Conservation (phyloP, 2,888 invertebrate genomes). For the Synanthedon vespiformis region DNA sequence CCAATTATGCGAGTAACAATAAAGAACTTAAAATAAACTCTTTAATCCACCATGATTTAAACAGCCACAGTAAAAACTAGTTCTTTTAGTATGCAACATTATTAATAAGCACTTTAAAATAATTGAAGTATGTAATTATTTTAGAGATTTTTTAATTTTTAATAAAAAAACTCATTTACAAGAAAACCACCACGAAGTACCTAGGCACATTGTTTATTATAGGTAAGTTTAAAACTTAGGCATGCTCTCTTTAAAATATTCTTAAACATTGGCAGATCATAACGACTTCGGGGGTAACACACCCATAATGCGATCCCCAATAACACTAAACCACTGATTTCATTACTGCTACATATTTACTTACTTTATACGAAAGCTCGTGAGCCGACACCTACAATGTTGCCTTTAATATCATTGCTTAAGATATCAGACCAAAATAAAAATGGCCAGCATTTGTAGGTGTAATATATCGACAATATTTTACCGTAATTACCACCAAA, state of each 20-base stretch:
- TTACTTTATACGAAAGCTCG: constrained; percentile 24
- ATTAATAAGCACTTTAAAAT: no score
- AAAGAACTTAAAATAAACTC: no score
- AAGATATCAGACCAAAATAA: constrained; percentile 38
- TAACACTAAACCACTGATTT: constrained; percentile 52
- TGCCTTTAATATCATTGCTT: constrained; percentile 35
- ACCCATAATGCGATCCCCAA: constrained; percentile 26
- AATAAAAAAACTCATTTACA: background rate
- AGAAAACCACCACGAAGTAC: background rate
- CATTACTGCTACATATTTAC: constrained; percentile 36
- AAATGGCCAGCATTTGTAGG: constrained; percentile 22
- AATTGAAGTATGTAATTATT: no score
- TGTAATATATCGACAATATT: constrained; percentile 44
- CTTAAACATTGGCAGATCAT: background rate
- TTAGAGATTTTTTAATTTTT: no score
- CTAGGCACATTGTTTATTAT: background rate
- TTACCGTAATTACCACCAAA: constrained; percentile 33
- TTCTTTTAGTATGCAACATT: no score
- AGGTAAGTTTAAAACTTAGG: background rate
- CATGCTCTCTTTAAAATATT: background rate
- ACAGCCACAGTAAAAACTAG: no score
- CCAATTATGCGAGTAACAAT: no score
- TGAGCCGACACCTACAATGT: constrained; percentile 32
- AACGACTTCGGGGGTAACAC: constrained; percentile 17
- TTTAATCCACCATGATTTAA: no score